phyloP scores from a whole-genome alignment of 2,888 invertebrate species.

The Idaea biselata region DNA sequence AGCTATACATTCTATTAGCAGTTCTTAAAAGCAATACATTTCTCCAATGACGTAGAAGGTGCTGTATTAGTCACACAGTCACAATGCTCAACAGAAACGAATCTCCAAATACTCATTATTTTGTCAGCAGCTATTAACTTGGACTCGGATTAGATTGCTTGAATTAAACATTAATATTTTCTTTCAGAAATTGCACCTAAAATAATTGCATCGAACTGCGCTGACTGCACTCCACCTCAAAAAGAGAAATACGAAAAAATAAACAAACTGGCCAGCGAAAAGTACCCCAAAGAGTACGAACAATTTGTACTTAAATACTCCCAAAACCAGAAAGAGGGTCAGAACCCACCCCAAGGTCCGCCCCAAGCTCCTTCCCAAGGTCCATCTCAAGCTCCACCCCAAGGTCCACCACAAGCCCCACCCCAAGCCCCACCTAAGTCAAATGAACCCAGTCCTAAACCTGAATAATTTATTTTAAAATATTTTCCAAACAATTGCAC shows the following conservation, averaged over 20 bases:
- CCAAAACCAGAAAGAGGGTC: not conserved
- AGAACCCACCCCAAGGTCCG: too few relatives aligned
- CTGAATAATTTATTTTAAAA: slow-evolving; percentile 7
- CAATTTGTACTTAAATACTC: slow-evolving; percentile 4
- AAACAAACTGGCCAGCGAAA: slow-evolving; percentile 16
- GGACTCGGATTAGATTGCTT: too few relatives aligned
- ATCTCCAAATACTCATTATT: too few relatives aligned
- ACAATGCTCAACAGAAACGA: too few relatives aligned
- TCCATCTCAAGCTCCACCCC: too few relatives aligned
- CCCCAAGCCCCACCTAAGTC: not conserved
- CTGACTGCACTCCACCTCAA: slow-evolving; percentile 28
- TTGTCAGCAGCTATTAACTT: too few relatives aligned
- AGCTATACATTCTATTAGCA: too few relatives aligned
- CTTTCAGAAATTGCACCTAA: slow-evolving; percentile 27
- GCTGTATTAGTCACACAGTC: too few relatives aligned
- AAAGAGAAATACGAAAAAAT: slow-evolving; percentile 25
- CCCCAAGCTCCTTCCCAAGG: too few relatives aligned
- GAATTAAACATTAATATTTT: not conserved
- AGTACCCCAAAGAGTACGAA: slow-evolving; percentile 23
- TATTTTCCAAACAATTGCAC: slow-evolving; percentile 1
- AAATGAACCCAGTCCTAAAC: slow-evolving; percentile 9
- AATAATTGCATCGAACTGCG: slow-evolving; percentile 27
- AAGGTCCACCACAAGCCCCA: too few relatives aligned
- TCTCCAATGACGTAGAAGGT: too few relatives aligned
- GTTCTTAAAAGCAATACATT: too few relatives aligned